These are phyloP conservation scores for Malurus splendens DNA, from an alignment of 2,797 vertebrate species.

Conservation along the genomic window DNA sequence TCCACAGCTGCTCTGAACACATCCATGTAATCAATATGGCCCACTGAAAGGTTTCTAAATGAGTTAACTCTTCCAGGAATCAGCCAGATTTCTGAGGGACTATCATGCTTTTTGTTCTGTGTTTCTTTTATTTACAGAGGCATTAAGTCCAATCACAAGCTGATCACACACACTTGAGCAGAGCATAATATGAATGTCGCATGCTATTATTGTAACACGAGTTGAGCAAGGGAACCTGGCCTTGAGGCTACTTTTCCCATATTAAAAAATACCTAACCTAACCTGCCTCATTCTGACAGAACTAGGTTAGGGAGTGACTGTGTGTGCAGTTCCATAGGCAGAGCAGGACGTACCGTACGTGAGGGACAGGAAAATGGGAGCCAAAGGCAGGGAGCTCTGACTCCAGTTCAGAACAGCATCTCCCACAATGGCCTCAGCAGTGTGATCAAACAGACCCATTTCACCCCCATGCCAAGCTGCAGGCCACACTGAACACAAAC, in stretches of 20 bases:
- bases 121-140: slow-evolving; percentile 25
- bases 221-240: background rate
- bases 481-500: background rate
- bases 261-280: background rate
- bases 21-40: background rate
- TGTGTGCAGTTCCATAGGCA: background rate
- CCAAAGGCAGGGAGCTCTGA: background rate
- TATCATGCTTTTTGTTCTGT: background rate
- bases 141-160: slow-evolving; percentile 3
- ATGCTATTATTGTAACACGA: background rate
- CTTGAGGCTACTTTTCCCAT: slow-evolving; percentile 10
- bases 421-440: background rate
- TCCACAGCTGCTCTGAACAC: slow-evolving; percentile 23
- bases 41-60: slow-evolving; percentile 50
- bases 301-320: background rate
- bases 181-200: background rate
- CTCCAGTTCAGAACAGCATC: background rate
- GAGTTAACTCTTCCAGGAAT: slow-evolving; percentile 53
- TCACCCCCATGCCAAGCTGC: background rate
- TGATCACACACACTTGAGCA: background rate
- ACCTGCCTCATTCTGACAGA: slow-evolving; percentile 23
- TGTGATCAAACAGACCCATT: fast-evolving
- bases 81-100: background rate
- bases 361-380: background rate
- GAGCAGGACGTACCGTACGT: fast-evolving